phyloP scores from a whole-genome alignment of 2,888 invertebrate genomes.

The Pegoplata infirma region DNA sequence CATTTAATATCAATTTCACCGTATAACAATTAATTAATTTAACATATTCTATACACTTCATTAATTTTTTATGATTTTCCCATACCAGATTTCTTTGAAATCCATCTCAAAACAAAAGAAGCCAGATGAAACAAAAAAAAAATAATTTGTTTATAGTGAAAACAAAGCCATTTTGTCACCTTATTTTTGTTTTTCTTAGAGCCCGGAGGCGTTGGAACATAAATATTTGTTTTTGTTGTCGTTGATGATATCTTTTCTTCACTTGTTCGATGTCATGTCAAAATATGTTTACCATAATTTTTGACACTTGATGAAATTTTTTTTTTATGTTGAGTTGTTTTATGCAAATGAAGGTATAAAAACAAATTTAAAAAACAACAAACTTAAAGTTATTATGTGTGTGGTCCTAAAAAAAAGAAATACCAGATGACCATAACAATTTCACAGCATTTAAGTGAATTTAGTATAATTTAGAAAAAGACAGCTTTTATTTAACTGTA shows the following conservation, averaged over 20 bases:
- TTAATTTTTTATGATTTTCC: neutral
- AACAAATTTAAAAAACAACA: conserved; percentile 27
- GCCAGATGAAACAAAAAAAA: neutral
- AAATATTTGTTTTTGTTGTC: conserved; percentile 5
- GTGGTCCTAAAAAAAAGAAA: conserved; percentile 17
- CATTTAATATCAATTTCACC: conserved; percentile 10
- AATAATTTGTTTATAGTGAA: conserved; percentile 13
- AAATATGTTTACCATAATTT: conserved; percentile 57
- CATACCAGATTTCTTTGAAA: neutral
- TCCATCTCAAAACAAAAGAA: neutral
- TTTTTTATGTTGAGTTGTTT: conserved; percentile 42
- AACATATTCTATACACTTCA: conserved; percentile 24
- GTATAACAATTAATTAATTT: conserved; percentile 32
- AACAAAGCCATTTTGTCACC: neutral
- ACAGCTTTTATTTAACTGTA: too few relatives aligned
- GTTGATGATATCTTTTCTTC: conserved; percentile 29
- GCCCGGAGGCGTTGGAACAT: neutral
- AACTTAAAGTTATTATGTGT: conserved; percentile 9
- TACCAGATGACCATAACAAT: conserved; percentile 31
- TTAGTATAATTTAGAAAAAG: neutral
- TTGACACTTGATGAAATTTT: conserved; percentile 57
- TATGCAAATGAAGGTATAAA: conserved; percentile 44
- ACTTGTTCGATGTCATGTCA: conserved; percentile 51
- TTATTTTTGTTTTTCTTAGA: neutral
- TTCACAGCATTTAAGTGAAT: conserved; percentile 43